Percentiles rank a stretch among this genome's conserved stretches.
These are phyloP conservation scores for Rhizomys pruinosus DNA, from an alignment of 2,113 vertebrate species.

Conservation along the genomic window DNA sequence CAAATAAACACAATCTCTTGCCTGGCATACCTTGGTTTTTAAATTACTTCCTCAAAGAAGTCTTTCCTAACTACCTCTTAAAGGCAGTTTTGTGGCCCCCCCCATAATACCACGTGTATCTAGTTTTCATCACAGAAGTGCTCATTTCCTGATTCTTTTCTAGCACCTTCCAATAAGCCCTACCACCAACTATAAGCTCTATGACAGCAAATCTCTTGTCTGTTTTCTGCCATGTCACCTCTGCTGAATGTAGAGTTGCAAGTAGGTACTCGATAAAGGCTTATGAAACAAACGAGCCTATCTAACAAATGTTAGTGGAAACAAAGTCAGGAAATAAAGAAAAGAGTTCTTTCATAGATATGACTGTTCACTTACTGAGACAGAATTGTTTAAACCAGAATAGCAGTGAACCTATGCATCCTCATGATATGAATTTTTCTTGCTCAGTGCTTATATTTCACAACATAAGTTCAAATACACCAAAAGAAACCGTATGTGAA, in stretches of 20 bases:
- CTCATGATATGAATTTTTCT: neutral
- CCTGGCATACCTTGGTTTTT: neutral
- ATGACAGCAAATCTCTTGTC: neutral
- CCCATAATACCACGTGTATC: neutral
- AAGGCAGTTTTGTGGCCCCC: neutral
- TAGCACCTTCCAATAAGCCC: neutral
- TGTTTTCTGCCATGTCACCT: neutral
- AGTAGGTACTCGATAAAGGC: neutral
- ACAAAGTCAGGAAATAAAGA: neutral
- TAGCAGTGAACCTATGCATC: neutral
- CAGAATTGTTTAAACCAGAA: neutral
- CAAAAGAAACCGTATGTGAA: neutral
- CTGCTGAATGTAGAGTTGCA: neutral
- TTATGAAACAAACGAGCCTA: neutral
- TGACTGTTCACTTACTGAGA: neutral
- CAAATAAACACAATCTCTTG: neutral
- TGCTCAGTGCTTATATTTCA: neutral
- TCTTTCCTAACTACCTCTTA: conserved; percentile 30
- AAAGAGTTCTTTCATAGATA: neutral
- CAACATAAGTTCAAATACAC: neutral
- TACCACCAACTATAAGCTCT: neutral
- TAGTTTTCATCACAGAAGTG: neutral
- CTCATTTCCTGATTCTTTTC: conserved; percentile 44
- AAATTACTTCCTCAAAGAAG: conserved; percentile 60
- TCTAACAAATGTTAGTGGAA: neutral